A percentile compares a stretch with the other conserved stretches of the same genome.
Conservation (phyloP, 2,113 vertebrate species). For the Hoplias malabaricus region DNA sequence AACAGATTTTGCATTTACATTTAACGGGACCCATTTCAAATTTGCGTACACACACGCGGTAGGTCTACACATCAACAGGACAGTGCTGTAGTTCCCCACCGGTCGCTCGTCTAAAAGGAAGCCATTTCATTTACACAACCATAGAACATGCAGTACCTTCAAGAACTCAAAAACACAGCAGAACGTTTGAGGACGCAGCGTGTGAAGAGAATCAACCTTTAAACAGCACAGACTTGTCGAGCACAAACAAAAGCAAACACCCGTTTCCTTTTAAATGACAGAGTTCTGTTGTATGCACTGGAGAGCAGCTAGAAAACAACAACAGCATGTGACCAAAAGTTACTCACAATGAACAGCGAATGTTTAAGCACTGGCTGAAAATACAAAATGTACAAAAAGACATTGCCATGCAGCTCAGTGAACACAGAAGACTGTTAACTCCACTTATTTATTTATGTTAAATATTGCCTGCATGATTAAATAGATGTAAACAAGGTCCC, state of each 20-base stretch:
- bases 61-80: slow-evolving; percentile 43
- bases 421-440: slow-evolving; percentile 7
- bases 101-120: slow-evolving; percentile 51
- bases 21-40: slow-evolving; percentile 15
- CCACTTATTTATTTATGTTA: no score
- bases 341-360: not conserved
- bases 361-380: slow-evolving; percentile 28
- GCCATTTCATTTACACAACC: slow-evolving; percentile 50
- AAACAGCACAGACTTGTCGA: slow-evolving; percentile 57
- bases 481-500: no score
- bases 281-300: slow-evolving; percentile 48
- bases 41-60: slow-evolving; percentile 28
- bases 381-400: slow-evolving; percentile 18
- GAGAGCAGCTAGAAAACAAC: not conserved
- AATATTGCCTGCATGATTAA: no score
- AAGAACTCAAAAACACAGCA: slow-evolving; percentile 54
- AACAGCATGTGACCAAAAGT: not conserved
- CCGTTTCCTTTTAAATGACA: slow-evolving; percentile 64
- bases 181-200: slow-evolving; percentile 47
- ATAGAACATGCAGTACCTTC: slow-evolving; percentile 62
- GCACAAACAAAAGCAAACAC: slow-evolving; percentile 50
- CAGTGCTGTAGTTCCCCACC: slow-evolving; percentile 44
- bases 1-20: slow-evolving; percentile 36
- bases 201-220: slow-evolving; percentile 39
- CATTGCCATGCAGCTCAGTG: not conserved